Evolutionary conservation across 2,888 invertebrate species (phyloP).

Genomic region (Xanthia icteritia): DNA sequence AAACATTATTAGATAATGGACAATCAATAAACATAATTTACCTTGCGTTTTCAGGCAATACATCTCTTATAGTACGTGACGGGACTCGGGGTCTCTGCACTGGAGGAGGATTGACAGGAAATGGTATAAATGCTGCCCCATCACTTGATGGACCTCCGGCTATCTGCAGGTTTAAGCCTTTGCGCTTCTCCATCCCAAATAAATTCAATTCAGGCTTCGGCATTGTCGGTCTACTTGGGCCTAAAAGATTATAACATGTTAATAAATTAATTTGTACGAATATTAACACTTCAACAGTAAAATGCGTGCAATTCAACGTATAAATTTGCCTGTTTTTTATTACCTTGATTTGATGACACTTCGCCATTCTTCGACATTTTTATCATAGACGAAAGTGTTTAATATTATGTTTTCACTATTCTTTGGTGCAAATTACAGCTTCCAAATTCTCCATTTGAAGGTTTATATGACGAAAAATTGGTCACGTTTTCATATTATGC

Average conservation of each 20-base stretch:
- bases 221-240: slow-evolving; percentile 85
- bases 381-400: slow-evolving; percentile 72
- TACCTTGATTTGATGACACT: slow-evolving; percentile 92
- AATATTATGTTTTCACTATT: slow-evolving; percentile 74
- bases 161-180: slow-evolving; percentile 91
- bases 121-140: slow-evolving; percentile 89
- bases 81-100: slow-evolving; percentile 81
- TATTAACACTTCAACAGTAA: slow-evolving; percentile 1
- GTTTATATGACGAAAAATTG: slow-evolving; percentile 69
- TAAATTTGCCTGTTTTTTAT: slow-evolving; percentile 53
- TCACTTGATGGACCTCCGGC: slow-evolving; percentile 85
- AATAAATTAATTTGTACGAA: not conserved
- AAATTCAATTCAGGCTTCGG: slow-evolving; percentile 87
- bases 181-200: slow-evolving; percentile 89
- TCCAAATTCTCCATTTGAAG: slow-evolving; percentile 85
- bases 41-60: slow-evolving; percentile 88
- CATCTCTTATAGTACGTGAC: slow-evolving; percentile 86
- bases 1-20: slow-evolving; percentile 12
- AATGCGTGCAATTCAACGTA: slow-evolving; percentile 23
- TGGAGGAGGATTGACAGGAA: slow-evolving; percentile 78
- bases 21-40: slow-evolving; percentile 64
- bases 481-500: slow-evolving; percentile 78
- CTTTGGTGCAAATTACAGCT: slow-evolving; percentile 77
- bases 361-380: slow-evolving; percentile 94
- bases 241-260: slow-evolving; percentile 72